These are phyloP conservation scores for Anas platyrhynchos DNA, from an alignment of 2,113 vertebrate species.

Conservation along the genomic window DNA sequence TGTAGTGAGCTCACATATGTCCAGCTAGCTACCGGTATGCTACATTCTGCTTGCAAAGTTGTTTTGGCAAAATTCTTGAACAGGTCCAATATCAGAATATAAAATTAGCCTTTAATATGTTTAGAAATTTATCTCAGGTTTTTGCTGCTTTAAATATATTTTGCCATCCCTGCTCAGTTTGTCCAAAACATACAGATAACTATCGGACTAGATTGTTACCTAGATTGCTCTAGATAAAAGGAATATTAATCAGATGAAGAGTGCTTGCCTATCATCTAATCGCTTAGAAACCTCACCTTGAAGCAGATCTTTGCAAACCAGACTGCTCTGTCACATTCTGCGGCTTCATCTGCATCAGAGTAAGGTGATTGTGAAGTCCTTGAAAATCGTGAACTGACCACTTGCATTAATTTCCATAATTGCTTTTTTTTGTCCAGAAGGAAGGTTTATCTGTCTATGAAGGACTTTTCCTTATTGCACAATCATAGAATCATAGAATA, in stretches of 20 bases:
- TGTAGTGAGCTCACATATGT: background rate
- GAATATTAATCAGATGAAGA: background rate
- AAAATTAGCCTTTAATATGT: background rate
- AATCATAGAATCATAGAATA: too few species aligned
- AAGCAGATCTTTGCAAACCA: background rate
- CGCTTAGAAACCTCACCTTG: background rate
- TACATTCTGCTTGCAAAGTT: background rate
- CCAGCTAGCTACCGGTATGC: background rate
- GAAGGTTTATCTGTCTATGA: background rate
- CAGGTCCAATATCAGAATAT: background rate
- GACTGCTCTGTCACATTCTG: background rate
- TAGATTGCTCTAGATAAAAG: background rate
- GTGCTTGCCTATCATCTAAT: background rate
- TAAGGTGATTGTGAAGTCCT: conserved; percentile 19
- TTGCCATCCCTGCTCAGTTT: background rate
- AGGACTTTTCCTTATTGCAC: background rate
- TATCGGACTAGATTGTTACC: background rate
- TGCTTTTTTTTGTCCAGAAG: background rate
- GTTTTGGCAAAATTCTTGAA: background rate
- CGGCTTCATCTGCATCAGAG: background rate
- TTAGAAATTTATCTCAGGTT: background rate
- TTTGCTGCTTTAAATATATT: background rate
- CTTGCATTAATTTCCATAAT: conserved; percentile 15
- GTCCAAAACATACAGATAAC: background rate
- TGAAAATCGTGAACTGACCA: conserved; percentile 6